Conservation (phyloP, 1,140 invertebrate genomes). For the Ylistrum balloti region DNA sequence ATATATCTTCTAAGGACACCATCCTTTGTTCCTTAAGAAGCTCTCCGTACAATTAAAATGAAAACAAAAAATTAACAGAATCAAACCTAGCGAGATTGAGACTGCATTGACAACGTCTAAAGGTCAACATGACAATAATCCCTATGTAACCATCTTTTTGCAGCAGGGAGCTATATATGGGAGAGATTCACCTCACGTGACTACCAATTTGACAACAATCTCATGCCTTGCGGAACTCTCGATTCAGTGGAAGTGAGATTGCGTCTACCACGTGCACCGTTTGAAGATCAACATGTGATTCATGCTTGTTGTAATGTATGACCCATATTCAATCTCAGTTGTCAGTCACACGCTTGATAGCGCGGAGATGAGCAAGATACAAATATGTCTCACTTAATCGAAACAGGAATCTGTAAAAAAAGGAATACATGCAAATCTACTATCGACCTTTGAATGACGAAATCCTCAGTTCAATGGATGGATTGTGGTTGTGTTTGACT, state of each 20-base stretch:
- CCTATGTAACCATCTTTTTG: too few species aligned
- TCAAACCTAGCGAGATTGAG: too few species aligned
- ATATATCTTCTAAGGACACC: too few species aligned
- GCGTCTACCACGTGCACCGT: too few species aligned
- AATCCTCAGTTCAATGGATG: not conserved
- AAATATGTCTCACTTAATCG: conserved; percentile 17
- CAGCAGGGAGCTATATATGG: too few species aligned
- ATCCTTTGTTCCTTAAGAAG: too few species aligned
- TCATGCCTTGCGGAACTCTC: not conserved
- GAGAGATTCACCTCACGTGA: too few species aligned
- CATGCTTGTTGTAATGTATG: not conserved
- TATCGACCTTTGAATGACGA: conserved; percentile 13
- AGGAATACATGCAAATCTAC: not conserved
- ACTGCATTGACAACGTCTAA: not conserved
- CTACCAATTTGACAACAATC: too few species aligned
- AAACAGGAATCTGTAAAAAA: conserved; percentile 2
- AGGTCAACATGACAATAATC: not conserved
- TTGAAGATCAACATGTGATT: not conserved
- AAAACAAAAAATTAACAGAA: too few species aligned
- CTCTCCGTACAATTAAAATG: too few species aligned
- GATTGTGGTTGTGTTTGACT: not conserved
- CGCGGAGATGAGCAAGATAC: not conserved
- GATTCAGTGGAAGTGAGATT: not conserved
- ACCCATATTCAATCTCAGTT: not conserved
- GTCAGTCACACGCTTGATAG: conserved; percentile 16